phyloP scores from a whole-genome alignment of 2,113 vertebrate species.

The Aplodontia rufa region DNA sequence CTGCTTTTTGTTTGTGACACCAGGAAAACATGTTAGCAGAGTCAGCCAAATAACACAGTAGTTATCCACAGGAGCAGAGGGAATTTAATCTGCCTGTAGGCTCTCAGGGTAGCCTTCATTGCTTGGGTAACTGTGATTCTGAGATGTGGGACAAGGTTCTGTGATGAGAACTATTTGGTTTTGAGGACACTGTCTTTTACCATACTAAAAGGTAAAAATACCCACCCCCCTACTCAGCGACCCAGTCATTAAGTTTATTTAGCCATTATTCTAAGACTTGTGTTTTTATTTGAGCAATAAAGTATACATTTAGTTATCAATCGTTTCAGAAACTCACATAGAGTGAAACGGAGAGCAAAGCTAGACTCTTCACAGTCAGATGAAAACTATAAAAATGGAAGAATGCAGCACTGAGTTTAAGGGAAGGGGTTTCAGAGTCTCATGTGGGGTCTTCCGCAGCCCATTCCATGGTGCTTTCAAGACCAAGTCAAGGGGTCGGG shows the following conservation, averaged over 20 bases:
- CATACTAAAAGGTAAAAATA: background rate
- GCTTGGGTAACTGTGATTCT: background rate
- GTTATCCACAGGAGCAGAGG: background rate
- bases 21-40: background rate
- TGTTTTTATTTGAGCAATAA: background rate
- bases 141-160: background rate
- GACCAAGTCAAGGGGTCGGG: slow-evolving; percentile 26
- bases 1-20: background rate
- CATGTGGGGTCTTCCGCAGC: background rate
- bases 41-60: background rate
- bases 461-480: slow-evolving; percentile 1
- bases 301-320: background rate
- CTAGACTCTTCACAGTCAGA: slow-evolving; percentile 6
- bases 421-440: slow-evolving; percentile 44
- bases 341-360: fast-evolving
- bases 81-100: background rate
- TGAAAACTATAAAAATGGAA: slow-evolving; percentile 33
- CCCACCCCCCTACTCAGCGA: background rate
- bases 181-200: background rate
- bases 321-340: slow-evolving; percentile 26
- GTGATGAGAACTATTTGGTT: background rate
- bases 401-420: background rate
- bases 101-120: background rate
- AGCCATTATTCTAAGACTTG: slow-evolving; percentile 14
- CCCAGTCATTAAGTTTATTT: slow-evolving; percentile 29